Percentiles rank a stretch among this genome's conserved stretches.
Evolutionary conservation across 2,888 invertebrate species (phyloP).

Genomic region (Hypercompe scribonia): DNA sequence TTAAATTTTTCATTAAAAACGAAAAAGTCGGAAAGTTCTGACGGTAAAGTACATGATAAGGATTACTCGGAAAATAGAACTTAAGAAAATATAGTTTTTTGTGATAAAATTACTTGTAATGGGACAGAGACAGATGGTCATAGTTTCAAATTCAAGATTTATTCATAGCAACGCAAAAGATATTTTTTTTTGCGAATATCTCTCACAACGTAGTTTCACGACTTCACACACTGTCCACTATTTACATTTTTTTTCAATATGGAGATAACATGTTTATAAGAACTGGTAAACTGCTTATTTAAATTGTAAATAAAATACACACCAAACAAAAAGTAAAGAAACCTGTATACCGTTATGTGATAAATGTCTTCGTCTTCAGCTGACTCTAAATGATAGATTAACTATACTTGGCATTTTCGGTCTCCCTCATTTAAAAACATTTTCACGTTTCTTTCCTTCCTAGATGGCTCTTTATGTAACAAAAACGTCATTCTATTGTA

Average conservation of each 20-base stretch:
- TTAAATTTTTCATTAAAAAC: slow-evolving; percentile 25
- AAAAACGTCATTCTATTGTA: too few species aligned
- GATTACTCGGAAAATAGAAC: slow-evolving; percentile 6
- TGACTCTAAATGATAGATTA: too few species aligned
- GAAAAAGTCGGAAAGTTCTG: slow-evolving; percentile 16
- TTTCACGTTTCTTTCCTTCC: too few species aligned
- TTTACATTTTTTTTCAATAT: background rate
- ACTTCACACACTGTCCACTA: background rate
- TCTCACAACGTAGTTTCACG: background rate
- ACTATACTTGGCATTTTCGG: too few species aligned
- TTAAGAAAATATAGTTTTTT: slow-evolving; percentile 1
- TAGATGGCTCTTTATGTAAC: too few species aligned
- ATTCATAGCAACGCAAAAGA: background rate
- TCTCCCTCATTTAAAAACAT: too few species aligned
- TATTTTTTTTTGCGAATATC: background rate
- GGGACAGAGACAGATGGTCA: background rate
- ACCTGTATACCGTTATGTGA: too few species aligned
- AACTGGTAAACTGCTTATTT: too few species aligned
- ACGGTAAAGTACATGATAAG: slow-evolving; percentile 6
- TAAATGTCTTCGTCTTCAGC: too few species aligned
- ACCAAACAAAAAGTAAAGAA: background rate
- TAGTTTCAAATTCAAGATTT: slow-evolving; percentile 5
- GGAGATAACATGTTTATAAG: background rate
- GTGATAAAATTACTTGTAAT: background rate
- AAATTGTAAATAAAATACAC: background rate